Conservation (phyloP, 2,113 vertebrate species). For the Corvus moneduloides region DNA sequence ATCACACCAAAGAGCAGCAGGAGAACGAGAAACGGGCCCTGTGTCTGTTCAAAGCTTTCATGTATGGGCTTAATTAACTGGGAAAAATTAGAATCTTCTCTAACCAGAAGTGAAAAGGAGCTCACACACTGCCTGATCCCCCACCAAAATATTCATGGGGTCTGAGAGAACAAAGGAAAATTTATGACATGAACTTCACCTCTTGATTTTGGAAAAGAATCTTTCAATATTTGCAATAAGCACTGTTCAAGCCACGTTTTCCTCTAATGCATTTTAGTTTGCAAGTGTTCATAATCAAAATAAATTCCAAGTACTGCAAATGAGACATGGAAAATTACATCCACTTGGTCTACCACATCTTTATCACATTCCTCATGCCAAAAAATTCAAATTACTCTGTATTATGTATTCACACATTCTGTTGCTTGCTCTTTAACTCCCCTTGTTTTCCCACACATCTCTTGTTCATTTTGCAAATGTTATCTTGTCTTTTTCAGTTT, state of each 20-base stretch:
- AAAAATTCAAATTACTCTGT: background rate
- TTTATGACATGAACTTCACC: background rate
- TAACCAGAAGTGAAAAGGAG: background rate
- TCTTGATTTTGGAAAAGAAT: background rate
- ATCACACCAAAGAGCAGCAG: background rate
- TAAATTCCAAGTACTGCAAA: background rate
- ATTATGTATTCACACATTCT: constrained; percentile 56
- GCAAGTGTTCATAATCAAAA: background rate
- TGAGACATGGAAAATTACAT: constrained; percentile 16
- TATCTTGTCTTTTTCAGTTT: background rate
- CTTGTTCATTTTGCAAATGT: constrained; percentile 33
- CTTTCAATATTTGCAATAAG: background rate
- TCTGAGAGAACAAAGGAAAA: background rate
- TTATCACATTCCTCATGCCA: constrained; percentile 35
- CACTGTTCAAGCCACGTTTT: background rate
- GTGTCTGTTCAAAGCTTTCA: background rate
- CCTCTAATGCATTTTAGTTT: background rate
- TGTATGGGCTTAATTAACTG: background rate
- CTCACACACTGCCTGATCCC: background rate
- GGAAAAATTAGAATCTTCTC: background rate
- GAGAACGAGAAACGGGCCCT: background rate
- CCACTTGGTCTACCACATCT: constrained; percentile 15
- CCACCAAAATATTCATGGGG: background rate
- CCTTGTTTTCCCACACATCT: constrained; percentile 33
- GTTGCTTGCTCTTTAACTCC: constrained; percentile 16